phyloP scores from a whole-genome alignment of 2,797 vertebrate species.

The Bovichtus diacanthus region DNA sequence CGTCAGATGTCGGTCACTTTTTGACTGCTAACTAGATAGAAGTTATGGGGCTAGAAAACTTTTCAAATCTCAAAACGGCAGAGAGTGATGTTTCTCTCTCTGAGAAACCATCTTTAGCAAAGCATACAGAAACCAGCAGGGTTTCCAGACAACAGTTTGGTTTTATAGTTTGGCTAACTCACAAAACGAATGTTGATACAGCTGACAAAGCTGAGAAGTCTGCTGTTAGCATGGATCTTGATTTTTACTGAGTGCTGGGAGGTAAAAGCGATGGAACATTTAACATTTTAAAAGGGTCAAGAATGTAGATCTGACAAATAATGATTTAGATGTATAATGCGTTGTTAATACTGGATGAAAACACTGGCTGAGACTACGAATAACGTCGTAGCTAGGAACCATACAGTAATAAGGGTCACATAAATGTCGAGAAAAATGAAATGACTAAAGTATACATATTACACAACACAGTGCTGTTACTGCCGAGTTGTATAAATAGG shows the following conservation, averaged over 20 bases:
- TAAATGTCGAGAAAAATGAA: not conserved
- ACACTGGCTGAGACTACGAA: not conserved
- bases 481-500: not conserved
- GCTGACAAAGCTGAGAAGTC: not conserved
- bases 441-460: not conserved
- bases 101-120: constrained; percentile 4
- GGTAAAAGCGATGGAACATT: not conserved
- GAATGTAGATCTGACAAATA: not conserved
- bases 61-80: not conserved
- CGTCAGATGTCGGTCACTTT: not conserved
- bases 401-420: not conserved
- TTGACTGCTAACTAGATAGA: not conserved
- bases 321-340: not conserved
- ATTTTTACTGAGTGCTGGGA: not conserved
- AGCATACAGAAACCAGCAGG: not conserved
- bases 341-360: not conserved
- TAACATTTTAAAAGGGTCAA: not conserved
- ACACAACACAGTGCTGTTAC: not conserved
- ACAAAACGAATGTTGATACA: constrained; percentile 13
- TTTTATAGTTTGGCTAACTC: constrained; percentile 10
- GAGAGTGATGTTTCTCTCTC: not conserved
- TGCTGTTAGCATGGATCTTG: not conserved
- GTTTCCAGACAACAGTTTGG: constrained; percentile 21
- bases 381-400: not conserved
- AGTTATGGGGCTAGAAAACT: not conserved